These are phyloP conservation scores for Tuta absoluta DNA, from an alignment of 2,888 invertebrate species.

Conservation along the genomic window DNA sequence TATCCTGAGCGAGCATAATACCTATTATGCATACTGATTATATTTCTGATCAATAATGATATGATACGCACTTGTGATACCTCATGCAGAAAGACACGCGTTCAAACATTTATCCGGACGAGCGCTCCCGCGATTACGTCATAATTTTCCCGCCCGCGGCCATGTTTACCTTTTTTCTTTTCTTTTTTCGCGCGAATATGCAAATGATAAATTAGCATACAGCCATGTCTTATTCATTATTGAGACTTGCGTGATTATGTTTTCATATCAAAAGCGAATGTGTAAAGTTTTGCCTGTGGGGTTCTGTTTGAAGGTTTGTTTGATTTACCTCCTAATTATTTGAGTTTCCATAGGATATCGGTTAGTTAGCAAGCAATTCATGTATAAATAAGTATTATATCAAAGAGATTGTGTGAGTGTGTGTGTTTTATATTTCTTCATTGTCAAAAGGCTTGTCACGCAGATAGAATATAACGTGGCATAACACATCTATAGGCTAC, in stretches of 20 bases:
- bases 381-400: no score
- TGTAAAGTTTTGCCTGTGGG: neutral
- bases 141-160: constrained; percentile 30
- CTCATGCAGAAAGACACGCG: constrained; percentile 51
- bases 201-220: constrained; percentile 28
- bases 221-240: neutral
- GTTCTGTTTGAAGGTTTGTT: neutral
- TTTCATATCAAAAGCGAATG: neutral
- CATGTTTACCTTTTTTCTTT: constrained; percentile 36
- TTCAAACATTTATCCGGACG: constrained; percentile 32
- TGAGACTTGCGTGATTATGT: neutral
- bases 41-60: neutral
- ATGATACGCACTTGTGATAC: constrained; percentile 29
- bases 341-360: neutral
- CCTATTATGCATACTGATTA: neutral
- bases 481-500: no score
- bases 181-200: constrained; percentile 27
- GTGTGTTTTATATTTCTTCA: no score
- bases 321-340: neutral
- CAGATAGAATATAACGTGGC: no score
- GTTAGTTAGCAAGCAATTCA: no score
- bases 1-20: no score
- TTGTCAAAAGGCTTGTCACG: no score
- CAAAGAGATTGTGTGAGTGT: no score
- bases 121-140: constrained; percentile 31